Conservation (phyloP, 2,797 vertebrate species). For the Champsocephalus esox region DNA sequence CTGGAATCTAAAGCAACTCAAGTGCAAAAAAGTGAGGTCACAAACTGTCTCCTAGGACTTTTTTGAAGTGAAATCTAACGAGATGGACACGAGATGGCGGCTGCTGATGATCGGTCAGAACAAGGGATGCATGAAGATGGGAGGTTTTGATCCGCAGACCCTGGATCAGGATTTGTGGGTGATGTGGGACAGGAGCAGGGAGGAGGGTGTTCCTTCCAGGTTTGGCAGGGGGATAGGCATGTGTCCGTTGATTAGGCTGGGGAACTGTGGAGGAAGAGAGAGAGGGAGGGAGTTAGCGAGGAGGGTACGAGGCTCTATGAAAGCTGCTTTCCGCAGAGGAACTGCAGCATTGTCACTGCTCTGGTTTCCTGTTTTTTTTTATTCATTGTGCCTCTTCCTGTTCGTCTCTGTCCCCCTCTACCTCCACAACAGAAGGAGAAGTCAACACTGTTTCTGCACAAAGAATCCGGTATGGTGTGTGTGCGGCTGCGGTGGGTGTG, state of each 20-base stretch:
- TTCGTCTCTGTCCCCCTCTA: slow-evolving; percentile 57
- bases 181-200: slow-evolving; percentile 91
- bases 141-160: slow-evolving; percentile 36
- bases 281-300: slow-evolving; percentile 64
- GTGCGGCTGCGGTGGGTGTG: slow-evolving; percentile 16
- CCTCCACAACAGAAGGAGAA: slow-evolving; percentile 51
- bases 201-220: slow-evolving; percentile 92
- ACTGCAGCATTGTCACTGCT: slow-evolving; percentile 78
- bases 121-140: slow-evolving; percentile 37
- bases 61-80: slow-evolving; percentile 51
- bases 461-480: slow-evolving; percentile 38
- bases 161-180: slow-evolving; percentile 93
- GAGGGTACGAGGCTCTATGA: slow-evolving; percentile 56
- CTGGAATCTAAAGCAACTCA: slow-evolving; percentile 74
- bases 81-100: slow-evolving; percentile 21
- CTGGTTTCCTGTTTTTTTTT: slow-evolving; percentile 74
- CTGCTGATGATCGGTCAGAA: slow-evolving; percentile 16
- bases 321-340: slow-evolving; percentile 75
- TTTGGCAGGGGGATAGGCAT: slow-evolving; percentile 92
- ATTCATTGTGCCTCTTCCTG: slow-evolving; percentile 74
- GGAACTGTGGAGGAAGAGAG: slow-evolving; percentile 89
- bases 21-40: slow-evolving; percentile 82
- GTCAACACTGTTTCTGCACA: slow-evolving; percentile 61
- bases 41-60: slow-evolving; percentile 53
- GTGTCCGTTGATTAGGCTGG: slow-evolving; percentile 94